Base-by-base conservation (phyloP, 1,140 invertebrate genomes). In the Orchestia grillus region DNA sequence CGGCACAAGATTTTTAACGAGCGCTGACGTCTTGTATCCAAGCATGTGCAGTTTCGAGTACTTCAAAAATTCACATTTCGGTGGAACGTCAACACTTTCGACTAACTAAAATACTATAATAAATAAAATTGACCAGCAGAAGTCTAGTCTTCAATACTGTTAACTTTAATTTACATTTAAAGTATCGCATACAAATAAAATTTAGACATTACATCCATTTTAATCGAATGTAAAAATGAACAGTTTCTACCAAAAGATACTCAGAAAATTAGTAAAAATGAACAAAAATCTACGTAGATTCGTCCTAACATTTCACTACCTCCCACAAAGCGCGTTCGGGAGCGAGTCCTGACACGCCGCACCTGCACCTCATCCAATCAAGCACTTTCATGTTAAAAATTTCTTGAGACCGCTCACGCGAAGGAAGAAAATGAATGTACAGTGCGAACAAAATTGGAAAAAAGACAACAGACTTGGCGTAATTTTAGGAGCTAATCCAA, bases 401-500 rank as follows among this genome's bases (percentile, higher is more conserved):
- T 15, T 87, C 42, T 77, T 77, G 11, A 15, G 15, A 77, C 28
- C 11, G 28, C 1, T 23, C 28, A 41, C 88, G 4, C 41, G n/a
- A 42, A 19, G 11, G n/a, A 44, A 90, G 88, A 43, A 41, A 90
- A 90, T 90, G 43, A 90, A 90, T 3, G 41, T 90, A 41, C 88
- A 41, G 23, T 41, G 3, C n/a, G 36, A 41, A n/a, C 43, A 41
- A 90, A 90, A 90, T 19, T 90, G 42, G 15, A 42, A 42, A 90
- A 90, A 43, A 90, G 42, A 41, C 28, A 36, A 90, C 3, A 90
- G 43, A 90, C n/a, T 90, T 44, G 88, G 41, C 15, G 43, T 90
- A 42, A 90, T 90, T 90, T 90, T 90, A 90, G 41, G 41, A 90
- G 88, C 43, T 90, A 41, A 90, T 90, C 88, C 41, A 90, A 90